phyloP scores from a whole-genome alignment of 2,888 invertebrate genomes.

The Ypsolopha scabrella region DNA sequence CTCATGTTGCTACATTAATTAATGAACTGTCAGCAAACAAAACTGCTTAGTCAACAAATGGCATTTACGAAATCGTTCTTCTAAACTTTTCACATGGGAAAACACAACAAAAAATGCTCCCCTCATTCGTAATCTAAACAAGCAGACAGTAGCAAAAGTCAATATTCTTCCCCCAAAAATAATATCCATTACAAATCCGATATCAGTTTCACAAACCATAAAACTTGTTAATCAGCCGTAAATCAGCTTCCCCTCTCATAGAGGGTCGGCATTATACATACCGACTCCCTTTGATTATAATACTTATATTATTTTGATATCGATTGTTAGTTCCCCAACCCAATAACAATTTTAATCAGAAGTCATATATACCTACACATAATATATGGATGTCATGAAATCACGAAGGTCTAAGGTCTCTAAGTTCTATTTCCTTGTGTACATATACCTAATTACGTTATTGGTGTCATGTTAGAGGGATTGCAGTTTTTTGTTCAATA shows the following conservation, averaged over 20 bases:
- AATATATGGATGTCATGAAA: too few species aligned
- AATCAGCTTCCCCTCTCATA: slow-evolving; percentile 16
- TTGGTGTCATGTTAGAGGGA: slow-evolving; percentile 2
- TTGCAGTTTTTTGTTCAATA: slow-evolving; percentile 10
- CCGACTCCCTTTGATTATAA: slow-evolving; percentile 12
- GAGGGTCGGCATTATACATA: background rate
- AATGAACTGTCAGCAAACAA: background rate
- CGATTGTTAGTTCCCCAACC: background rate
- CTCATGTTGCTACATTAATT: background rate
- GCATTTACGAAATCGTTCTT: background rate
- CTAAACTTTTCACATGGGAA: slow-evolving; percentile 5
- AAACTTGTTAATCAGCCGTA: slow-evolving; percentile 33
- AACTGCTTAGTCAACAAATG: background rate
- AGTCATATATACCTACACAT: too few species aligned
- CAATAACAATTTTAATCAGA: background rate
- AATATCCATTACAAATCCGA: slow-evolving; percentile 21
- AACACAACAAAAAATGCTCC: slow-evolving; percentile 8
- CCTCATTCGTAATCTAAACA: slow-evolving; percentile 8
- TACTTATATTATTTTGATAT: too few species aligned
- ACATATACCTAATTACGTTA: background rate
- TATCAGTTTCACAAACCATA: slow-evolving; percentile 45
- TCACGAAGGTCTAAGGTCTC: too few species aligned
- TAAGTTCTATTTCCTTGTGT: background rate
- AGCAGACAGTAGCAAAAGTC: slow-evolving; percentile 15
- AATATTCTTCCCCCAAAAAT: slow-evolving; percentile 11